A percentile compares a stretch with the other conserved stretches of the same genome.
Conservation (phyloP, 2,888 invertebrate genomes). For the Beris morrisii region DNA sequence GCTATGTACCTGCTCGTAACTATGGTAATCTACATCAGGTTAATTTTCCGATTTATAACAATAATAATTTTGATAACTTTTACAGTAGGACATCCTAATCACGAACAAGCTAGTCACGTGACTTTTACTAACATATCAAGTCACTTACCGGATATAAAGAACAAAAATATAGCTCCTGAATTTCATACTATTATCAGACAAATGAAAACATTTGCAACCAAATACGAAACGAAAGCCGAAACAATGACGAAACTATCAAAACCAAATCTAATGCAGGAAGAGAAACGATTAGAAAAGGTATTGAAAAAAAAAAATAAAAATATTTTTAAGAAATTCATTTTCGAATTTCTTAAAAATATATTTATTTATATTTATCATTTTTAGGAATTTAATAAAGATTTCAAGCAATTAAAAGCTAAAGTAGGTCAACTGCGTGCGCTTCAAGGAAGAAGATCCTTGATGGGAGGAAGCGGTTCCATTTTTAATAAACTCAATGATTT, state of each 20-base stretch:
- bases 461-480: too few relatives aligned
- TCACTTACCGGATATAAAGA: background rate
- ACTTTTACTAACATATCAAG: background rate
- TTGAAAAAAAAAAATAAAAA: background rate
- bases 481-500: background rate
- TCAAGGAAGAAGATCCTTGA: too few relatives aligned
- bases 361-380: background rate
- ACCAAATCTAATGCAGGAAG: background rate
- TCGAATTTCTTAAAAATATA: background rate
- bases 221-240: background rate
- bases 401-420: background rate
- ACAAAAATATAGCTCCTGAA: background rate
- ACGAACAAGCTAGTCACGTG: too few relatives aligned
- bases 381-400: constrained; percentile 1
- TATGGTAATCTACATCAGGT: too few relatives aligned
- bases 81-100: too few relatives aligned
- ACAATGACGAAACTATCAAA: background rate
- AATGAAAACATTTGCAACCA: constrained; percentile 1
- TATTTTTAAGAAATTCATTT: too few relatives aligned
- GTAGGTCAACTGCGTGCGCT: background rate
- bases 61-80: too few relatives aligned
- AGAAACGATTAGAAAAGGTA: background rate
- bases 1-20: too few relatives aligned
- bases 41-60: too few relatives aligned
- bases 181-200: background rate